Percentiles rank a stretch among this genome's conserved stretches.
These are phyloP conservation scores for Gallirallus australis DNA, from an alignment of 2,797 vertebrate species.

Conservation along the genomic window DNA sequence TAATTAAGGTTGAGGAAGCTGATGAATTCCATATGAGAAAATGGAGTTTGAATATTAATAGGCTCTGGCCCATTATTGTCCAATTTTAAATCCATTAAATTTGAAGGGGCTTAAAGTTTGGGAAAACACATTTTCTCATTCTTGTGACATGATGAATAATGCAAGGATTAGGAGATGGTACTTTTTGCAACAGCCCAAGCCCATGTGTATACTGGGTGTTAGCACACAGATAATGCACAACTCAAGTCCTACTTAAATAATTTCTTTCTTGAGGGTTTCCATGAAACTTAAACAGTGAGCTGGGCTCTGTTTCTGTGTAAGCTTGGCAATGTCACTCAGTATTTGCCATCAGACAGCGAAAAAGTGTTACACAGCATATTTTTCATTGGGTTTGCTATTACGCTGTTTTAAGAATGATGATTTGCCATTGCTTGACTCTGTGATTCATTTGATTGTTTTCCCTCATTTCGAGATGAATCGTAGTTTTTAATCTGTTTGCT, in stretches of 20 bases:
- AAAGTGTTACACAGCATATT: not conserved
- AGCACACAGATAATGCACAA: not conserved
- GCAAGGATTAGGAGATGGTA: not conserved
- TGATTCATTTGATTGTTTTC: conserved; percentile 65
- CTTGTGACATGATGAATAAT: not conserved
- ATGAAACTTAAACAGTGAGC: not conserved
- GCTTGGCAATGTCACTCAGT: not conserved
- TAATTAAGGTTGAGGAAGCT: conserved; percentile 34
- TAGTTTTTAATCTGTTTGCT: conserved; percentile 64
- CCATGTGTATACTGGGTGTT: not conserved
- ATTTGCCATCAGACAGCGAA: not conserved
- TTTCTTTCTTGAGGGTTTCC: not conserved
- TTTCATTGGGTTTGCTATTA: conserved; percentile 63
- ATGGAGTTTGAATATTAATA: conserved; percentile 51
- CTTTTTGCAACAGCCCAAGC: not conserved
- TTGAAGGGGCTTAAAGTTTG: conserved; percentile 7
- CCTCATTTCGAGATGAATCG: conserved; percentile 59
- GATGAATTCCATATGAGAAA: conserved; percentile 31
- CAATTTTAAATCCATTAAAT: conserved; percentile 26
- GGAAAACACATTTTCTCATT: conserved; percentile 1
- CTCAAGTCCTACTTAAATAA: not conserved
- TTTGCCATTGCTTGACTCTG: conserved; percentile 29
- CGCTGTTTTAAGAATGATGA: conserved; percentile 61
- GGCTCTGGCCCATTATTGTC: not conserved
- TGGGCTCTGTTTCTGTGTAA: not conserved